Percentiles rank a stretch among this genome's conserved stretches.
These are phyloP conservation scores for Xylocampa areola DNA, from an alignment of 2,888 invertebrate genomes.

Conservation along the genomic window DNA sequence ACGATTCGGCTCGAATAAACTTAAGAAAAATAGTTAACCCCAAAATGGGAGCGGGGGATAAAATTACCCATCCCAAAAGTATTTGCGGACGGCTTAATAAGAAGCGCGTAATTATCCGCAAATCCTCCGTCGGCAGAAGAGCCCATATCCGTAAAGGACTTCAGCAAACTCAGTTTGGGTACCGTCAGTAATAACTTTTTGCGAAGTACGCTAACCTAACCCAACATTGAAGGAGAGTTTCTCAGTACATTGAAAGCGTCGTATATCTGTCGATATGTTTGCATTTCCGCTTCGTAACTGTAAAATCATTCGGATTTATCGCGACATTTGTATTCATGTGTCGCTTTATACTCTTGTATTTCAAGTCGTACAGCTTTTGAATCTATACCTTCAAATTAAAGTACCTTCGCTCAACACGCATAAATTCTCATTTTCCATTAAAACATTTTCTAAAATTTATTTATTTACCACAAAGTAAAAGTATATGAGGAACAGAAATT, in stretches of 20 bases:
- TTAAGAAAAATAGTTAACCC: conserved; percentile 61
- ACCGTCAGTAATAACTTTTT: conserved; percentile 73
- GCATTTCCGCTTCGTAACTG: conserved; percentile 58
- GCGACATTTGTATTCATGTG: conserved; percentile 37
- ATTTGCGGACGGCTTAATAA: conserved; percentile 81
- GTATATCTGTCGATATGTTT: conserved; percentile 57
- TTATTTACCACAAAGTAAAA: conserved; percentile 15
- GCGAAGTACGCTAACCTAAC: conserved; percentile 65
- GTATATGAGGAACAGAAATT: conserved; percentile 15
- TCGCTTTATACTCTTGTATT: conserved; percentile 32
- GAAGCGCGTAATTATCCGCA: conserved; percentile 80
- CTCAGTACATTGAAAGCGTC: conserved; percentile 53
- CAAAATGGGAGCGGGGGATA: conserved; percentile 58
- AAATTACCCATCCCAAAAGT: conserved; percentile 70
- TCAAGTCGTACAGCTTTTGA: conserved; percentile 30
- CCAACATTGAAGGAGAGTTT: conserved; percentile 55
- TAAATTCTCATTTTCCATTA: conserved; percentile 26
- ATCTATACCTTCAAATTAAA: conserved; percentile 37
- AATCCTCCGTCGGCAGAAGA: conserved; percentile 67
- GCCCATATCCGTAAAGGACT: conserved; percentile 75
- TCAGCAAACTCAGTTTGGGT: conserved; percentile 75
- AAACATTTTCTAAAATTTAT: conserved; percentile 40
- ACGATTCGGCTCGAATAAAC: conserved; percentile 44
- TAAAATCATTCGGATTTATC: conserved; percentile 56
- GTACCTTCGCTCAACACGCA: conserved; percentile 7